Evolutionary conservation across 1,140 invertebrate genomes (phyloP).

Genomic region (Brachionus koreanus): DNA sequence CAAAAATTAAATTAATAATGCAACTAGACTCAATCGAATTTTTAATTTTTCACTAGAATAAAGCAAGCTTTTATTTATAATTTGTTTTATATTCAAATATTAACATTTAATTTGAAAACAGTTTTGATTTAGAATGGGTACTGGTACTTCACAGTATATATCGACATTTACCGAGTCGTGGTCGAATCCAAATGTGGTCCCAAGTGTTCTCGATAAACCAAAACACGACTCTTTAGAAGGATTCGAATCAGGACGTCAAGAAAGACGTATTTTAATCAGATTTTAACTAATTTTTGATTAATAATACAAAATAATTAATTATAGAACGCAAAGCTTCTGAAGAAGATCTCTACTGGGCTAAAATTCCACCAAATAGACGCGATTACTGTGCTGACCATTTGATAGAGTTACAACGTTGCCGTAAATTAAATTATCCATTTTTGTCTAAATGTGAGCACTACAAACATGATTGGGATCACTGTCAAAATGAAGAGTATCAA

Average conservation of each 20-base stretch:
- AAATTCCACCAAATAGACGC: constrained; percentile 17
- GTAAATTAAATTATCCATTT: constrained; percentile 37
- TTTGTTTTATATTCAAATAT: constrained; percentile 12
- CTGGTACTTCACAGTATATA: constrained; percentile 6
- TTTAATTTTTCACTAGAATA: neutral
- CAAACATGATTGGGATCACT: constrained; percentile 42
- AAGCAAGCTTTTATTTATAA: constrained; percentile 18
- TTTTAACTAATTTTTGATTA: neutral
- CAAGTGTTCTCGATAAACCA: constrained; percentile 14
- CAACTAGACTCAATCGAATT: neutral
- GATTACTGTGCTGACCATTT: constrained; percentile 44
- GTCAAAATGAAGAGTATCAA: constrained; percentile 42
- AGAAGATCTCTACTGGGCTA: constrained; percentile 39
- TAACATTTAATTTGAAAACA: neutral
- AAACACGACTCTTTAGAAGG: constrained; percentile 13
- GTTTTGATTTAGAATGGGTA: neutral
- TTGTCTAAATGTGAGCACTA: constrained; percentile 34
- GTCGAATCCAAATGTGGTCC: constrained; percentile 16
- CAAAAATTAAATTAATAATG: neutral
- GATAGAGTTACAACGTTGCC: constrained; percentile 23
- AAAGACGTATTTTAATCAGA: neutral
- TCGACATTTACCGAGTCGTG: constrained; percentile 10
- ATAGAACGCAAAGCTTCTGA: constrained; percentile 15
- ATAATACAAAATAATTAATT: neutral
- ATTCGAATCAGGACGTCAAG: neutral